Evolutionary conservation across 2,797 vertebrate species (phyloP).

Genomic region (Salarias fasciatus): DNA sequence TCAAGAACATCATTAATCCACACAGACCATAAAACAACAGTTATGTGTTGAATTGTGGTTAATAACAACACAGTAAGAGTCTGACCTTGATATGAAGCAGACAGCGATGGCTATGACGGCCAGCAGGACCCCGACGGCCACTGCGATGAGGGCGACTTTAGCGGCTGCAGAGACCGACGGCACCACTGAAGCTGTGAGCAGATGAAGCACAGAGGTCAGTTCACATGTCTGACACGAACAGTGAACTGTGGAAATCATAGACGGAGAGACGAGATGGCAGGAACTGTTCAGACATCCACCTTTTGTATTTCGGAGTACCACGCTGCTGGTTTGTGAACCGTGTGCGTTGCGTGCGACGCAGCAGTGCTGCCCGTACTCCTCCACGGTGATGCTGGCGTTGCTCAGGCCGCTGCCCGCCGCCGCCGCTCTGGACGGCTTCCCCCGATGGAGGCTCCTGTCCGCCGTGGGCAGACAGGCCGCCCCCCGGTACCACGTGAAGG

Average conservation of each 20-base stretch:
- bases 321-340: slow-evolving; percentile 47
- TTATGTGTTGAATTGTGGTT: too few relatives aligned
- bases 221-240: too few relatives aligned
- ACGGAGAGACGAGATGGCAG: too few relatives aligned
- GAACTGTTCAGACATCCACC: too few relatives aligned
- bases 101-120: slow-evolving; percentile 31
- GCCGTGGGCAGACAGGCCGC: slow-evolving; percentile 42
- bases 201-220: too few relatives aligned
- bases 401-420: slow-evolving; percentile 12
- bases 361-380: slow-evolving; percentile 51
- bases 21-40: too few relatives aligned
- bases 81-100: slow-evolving; percentile 53
- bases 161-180: slow-evolving; percentile 2
- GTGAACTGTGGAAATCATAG: too few relatives aligned
- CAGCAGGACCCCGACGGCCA: slow-evolving; percentile 43
- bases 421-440: slow-evolving; percentile 4
- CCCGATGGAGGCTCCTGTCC: slow-evolving; percentile 48
- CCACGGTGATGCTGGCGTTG: slow-evolving; percentile 21
- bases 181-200: background rate
- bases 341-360: slow-evolving; percentile 68
- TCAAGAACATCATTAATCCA: too few relatives aligned
- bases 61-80: background rate
- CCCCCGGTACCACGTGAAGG: slow-evolving; percentile 65
- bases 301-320: slow-evolving; percentile 6
- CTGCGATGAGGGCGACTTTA: slow-evolving; percentile 26